Base-by-base conservation (phyloP, 1,140 invertebrate species). In the Cherax destructor region DNA sequence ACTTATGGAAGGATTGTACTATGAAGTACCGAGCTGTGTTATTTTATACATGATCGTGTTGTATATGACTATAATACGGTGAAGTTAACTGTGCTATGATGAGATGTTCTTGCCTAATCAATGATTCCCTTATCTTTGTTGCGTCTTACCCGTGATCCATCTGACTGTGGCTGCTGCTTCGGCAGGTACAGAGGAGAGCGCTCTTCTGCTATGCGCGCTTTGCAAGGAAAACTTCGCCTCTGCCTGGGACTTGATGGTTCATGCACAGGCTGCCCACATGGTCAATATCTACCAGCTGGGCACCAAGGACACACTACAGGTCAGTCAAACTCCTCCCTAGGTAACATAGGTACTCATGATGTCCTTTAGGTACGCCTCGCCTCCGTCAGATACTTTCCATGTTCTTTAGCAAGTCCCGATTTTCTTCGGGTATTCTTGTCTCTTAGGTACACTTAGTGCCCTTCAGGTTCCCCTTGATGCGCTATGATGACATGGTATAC, bases 231-330 rank as follows among this genome's bases (percentile, higher is more conserved):
- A 96, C 69, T 97, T 97, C 94, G 95, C 95, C 90, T 96, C 96
- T 93, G 96, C 97, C 69, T 97, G 97, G 97, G 97, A 97, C 94
- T 94, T 97, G 93, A 97, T 97, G 96, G 97, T 97, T 24, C 97
- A 97, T 94, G 96, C 96, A 89, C 97, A 97, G 94, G 96, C 97
- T 49, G 96, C 96, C 76, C 97, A 97, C 94, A 97, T 97, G 96
- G 95, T 97, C 94, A 97, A 97, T 95, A 97, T 97, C 93, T 97
- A 97, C 94, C 96, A 97, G 94, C 95, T 97, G 91, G 96, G 96
- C 56, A 86, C 91, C 72, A 93, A 93, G 86, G 92, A 93, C 59
- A 47, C 83, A 41, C 56, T 41, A 18, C 88, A 92, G 92, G 92
- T 92, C n/a, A 72, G 85, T 80, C 4, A 50, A 41, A 41, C 30